Evolutionary conservation across 1,140 invertebrate species (phyloP).

Genomic region (Nilaparvata lugens): DNA sequence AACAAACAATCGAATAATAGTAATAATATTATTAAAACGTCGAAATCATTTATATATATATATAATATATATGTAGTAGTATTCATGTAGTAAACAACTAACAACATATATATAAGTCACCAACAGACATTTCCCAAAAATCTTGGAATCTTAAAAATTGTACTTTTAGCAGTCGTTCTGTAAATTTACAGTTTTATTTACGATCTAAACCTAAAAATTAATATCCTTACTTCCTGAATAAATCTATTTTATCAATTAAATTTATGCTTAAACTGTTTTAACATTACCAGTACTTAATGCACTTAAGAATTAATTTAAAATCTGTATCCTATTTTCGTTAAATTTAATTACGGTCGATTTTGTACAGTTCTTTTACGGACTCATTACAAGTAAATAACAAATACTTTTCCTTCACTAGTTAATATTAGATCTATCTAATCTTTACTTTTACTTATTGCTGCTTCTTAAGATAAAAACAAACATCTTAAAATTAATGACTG

Average conservation of each 20-base stretch:
- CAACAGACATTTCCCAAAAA: constrained; percentile 22
- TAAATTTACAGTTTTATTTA: constrained; percentile 17
- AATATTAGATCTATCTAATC: constrained; percentile 3
- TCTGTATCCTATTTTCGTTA: constrained; percentile 25
- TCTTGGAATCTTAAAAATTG: constrained; percentile 26
- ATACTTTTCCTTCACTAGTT: background rate
- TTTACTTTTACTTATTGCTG: constrained; percentile 24
- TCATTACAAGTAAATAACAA: constrained; percentile 24
- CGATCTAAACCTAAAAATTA: constrained; percentile 27
- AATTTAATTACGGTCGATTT: constrained; percentile 22
- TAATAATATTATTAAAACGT: constrained; percentile 11
- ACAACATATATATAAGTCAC: constrained; percentile 17
- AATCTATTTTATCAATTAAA: constrained; percentile 24
- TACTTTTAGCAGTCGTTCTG: constrained; percentile 23
- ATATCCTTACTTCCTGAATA: constrained; percentile 25
- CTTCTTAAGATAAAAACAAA: constrained; percentile 26
- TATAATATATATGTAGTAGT: background rate
- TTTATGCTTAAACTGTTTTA: constrained; percentile 13
- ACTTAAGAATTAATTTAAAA: constrained; percentile 22
- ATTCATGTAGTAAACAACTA: background rate
- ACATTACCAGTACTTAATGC: constrained; percentile 22
- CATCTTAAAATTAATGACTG: constrained; percentile 29
- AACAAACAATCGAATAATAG: constrained; percentile 23
- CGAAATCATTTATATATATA: background rate
- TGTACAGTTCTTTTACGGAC: constrained; percentile 22